These are phyloP conservation scores for Atta colombica DNA, from an alignment of 1,140 invertebrate species.

Conservation along the genomic window DNA sequence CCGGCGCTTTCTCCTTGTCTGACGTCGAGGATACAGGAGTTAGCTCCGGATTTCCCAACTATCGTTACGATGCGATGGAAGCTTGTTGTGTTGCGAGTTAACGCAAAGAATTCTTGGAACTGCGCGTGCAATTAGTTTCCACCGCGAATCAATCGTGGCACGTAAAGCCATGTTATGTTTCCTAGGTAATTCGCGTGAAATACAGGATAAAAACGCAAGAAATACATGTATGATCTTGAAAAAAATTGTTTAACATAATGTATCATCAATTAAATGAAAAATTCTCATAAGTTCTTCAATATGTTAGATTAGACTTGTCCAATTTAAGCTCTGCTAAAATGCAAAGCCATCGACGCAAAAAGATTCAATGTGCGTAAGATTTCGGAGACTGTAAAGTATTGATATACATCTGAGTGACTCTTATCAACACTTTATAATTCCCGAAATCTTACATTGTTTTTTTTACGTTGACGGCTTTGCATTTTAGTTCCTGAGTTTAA, in stretches of 20 bases:
- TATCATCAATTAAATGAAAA: conserved; percentile 10
- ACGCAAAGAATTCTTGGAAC: conserved; percentile 62
- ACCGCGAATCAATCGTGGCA: conserved; percentile 41
- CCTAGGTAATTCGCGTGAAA: neutral
- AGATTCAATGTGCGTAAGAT: too few species aligned
- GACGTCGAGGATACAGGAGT: too few species aligned
- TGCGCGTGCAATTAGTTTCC: conserved; percentile 57
- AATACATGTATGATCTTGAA: conserved; percentile 35
- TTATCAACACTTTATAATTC: too few species aligned
- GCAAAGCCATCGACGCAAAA: too few species aligned
- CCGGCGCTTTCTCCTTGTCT: neutral
- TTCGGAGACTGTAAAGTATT: too few species aligned
- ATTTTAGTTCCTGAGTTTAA: too few species aligned
- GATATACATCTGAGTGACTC: too few species aligned
- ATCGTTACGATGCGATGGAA: conserved; percentile 1
- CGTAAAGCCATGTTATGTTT: conserved; percentile 45
- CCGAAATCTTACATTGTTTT: too few species aligned
- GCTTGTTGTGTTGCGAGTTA: conserved; percentile 17
- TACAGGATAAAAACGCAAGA: neutral
- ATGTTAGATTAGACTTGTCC: too few species aligned
- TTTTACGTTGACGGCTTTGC: too few species aligned
- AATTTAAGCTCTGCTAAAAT: too few species aligned
- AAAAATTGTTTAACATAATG: neutral
- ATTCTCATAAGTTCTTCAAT: neutral
- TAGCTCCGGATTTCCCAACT: conserved; percentile 5